Conservation (phyloP, 2,113 vertebrate species). For the Vulpes vulpes region DNA sequence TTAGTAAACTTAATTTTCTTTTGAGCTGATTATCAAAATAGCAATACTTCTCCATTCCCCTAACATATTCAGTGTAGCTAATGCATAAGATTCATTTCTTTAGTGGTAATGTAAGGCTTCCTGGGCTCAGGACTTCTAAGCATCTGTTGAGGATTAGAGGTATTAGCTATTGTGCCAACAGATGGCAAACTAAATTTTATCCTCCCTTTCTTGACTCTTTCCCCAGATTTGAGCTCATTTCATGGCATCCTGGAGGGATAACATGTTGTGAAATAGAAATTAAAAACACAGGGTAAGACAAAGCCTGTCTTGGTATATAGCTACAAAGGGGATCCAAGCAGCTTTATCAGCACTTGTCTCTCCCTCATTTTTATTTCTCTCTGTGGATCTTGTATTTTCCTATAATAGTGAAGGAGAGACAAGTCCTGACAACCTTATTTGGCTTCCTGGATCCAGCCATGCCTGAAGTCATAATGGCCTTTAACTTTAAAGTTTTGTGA, state of each 20-base stretch:
- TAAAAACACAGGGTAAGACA: not conserved
- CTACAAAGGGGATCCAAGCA: not conserved
- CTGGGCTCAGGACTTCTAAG: not conserved
- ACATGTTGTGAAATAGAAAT: not conserved
- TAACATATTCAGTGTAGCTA: not conserved
- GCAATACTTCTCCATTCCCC: not conserved
- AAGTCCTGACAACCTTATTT: not conserved
- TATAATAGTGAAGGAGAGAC: not conserved
- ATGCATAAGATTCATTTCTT: not conserved
- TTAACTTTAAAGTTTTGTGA: not conserved
- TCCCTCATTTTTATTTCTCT: not conserved
- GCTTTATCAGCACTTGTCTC: not conserved
- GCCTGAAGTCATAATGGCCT: not conserved
- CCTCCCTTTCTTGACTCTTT: not conserved
- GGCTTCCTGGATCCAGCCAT: not conserved
- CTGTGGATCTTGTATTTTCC: not conserved
- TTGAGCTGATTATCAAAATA: not conserved
- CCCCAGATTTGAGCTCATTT: not conserved
- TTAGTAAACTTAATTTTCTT: conserved; percentile 59
- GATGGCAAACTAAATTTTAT: not conserved
- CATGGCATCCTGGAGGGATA: not conserved
- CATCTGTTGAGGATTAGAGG: not conserved
- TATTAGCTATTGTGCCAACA: not conserved
- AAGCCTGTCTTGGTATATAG: not conserved
- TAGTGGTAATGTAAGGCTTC: not conserved